phyloP scores from a whole-genome alignment of 2,888 invertebrate genomes.

The Melieria picta region DNA sequence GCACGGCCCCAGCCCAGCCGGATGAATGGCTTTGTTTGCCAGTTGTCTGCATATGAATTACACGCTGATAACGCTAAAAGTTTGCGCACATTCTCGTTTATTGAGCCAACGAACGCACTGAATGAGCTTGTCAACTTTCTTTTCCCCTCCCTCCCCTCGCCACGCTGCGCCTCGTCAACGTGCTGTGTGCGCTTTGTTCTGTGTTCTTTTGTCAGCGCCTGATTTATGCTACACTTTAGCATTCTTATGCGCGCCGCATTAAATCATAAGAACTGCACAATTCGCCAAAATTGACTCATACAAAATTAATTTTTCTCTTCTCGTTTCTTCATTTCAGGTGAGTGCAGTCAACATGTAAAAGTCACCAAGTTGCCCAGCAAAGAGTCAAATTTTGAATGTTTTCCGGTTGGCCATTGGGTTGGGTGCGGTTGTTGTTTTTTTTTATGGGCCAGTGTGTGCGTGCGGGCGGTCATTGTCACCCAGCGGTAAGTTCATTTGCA shows the following conservation, averaged over 20 bases:
- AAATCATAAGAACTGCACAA: constrained; percentile 8
- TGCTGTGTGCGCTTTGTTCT: no score
- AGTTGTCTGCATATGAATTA: no score
- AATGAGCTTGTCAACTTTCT: no score
- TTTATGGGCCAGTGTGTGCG: neutral
- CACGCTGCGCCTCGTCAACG: no score
- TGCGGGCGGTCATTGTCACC: constrained; percentile 20
- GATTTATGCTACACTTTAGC: no score
- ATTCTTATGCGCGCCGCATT: neutral
- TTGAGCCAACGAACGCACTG: no score
- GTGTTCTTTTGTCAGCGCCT: no score
- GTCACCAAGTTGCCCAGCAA: constrained; percentile 2
- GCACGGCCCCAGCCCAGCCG: neutral
- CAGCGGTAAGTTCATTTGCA: constrained; percentile 18
- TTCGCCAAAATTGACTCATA: constrained; percentile 33
- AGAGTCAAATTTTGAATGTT: constrained; percentile 3
- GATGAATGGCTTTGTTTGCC: no score
- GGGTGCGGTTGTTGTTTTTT: neutral
- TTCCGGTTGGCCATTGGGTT: neutral
- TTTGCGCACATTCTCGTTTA: no score
- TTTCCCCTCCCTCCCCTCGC: no score
- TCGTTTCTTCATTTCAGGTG: constrained; percentile 32
- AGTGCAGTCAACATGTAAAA: constrained; percentile 26
- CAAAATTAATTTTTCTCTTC: constrained; percentile 19
- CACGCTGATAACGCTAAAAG: no score